Evolutionary conservation across 2,888 invertebrate genomes (phyloP).

Genomic region (Drosophila phalerata): DNA sequence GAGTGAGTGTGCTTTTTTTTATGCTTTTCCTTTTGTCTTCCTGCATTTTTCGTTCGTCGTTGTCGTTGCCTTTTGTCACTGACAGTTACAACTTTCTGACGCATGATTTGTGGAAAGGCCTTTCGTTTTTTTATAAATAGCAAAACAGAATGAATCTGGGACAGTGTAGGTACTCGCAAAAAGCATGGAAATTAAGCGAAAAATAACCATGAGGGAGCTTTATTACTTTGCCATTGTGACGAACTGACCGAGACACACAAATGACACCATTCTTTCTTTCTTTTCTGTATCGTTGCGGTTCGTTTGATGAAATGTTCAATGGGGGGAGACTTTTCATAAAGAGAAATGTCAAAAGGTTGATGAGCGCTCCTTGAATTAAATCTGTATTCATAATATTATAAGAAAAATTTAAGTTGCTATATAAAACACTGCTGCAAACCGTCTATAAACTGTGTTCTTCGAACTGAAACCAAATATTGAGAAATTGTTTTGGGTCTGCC

Average conservation of each 20-base stretch:
- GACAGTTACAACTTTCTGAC: conserved; percentile 79
- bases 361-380: conserved; percentile 1
- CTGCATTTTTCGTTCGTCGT: conserved; percentile 44
- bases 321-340: conserved; percentile 3
- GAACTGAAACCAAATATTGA: not conserved
- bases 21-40: conserved; percentile 49
- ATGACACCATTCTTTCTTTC: conserved; percentile 18
- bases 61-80: conserved; percentile 56
- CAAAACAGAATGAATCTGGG: conserved; percentile 58
- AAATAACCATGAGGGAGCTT: conserved; percentile 33
- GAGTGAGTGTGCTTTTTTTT: conserved; percentile 23
- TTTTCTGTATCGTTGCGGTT: conserved; percentile 4
- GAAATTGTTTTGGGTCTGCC: not conserved
- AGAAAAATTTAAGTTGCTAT: not conserved
- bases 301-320: conserved; percentile 15
- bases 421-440: not conserved
- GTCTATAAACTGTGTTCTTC: too few relatives aligned
- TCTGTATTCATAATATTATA: not conserved
- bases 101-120: conserved; percentile 79
- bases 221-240: conserved; percentile 34
- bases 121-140: conserved; percentile 64
- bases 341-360: conserved; percentile 11
- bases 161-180: conserved; percentile 48
- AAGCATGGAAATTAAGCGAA: conserved; percentile 29
- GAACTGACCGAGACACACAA: conserved; percentile 25